A percentile compares a stretch with the other conserved stretches of the same genome.
Evolutionary conservation across 2,888 invertebrate species (phyloP).

Genomic region (Andrena trimmerana): DNA sequence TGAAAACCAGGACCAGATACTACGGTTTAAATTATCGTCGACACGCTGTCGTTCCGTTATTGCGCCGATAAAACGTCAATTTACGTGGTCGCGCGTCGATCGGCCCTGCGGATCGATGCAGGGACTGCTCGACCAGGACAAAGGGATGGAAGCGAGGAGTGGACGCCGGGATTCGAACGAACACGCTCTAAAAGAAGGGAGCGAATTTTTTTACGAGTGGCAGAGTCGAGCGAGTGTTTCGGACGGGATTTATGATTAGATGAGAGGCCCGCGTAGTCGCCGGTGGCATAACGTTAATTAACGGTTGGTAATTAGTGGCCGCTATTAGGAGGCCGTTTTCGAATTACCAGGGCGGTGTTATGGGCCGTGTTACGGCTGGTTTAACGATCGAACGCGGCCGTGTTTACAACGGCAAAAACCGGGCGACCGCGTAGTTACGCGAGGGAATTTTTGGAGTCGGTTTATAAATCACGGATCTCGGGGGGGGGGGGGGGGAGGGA

Average conservation of each 20-base stretch:
- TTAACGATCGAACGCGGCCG: slow-evolving; percentile 7
- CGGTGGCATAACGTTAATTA: slow-evolving; percentile 28
- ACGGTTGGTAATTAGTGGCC: slow-evolving; percentile 39
- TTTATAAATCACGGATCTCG: not conserved
- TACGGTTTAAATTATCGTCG: slow-evolving; percentile 44
- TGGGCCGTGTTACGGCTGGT: not conserved
- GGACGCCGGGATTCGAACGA: no score
- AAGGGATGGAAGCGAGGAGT: not conserved
- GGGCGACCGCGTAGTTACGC: not conserved
- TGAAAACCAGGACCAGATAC: slow-evolving; percentile 49
- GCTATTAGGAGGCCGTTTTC: slow-evolving; percentile 26
- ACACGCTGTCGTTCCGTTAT: slow-evolving; percentile 44
- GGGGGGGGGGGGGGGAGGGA: not conserved
- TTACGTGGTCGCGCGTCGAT: slow-evolving; percentile 15
- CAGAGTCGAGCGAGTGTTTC: not conserved
- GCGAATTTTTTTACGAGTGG: not conserved
- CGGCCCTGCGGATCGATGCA: not conserved
- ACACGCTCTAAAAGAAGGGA: not conserved
- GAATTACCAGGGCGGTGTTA: slow-evolving; percentile 24
- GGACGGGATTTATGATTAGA: not conserved
- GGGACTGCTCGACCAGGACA: not conserved
- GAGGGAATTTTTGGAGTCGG: slow-evolving; percentile 15
- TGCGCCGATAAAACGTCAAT: slow-evolving; percentile 42
- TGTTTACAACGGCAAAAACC: slow-evolving; percentile 8
- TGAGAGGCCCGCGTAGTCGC: not conserved